A percentile compares a stretch with the other conserved stretches of the same genome.
These are phyloP conservation scores for Horisme vitalbata DNA, from an alignment of 2,888 invertebrate genomes.

Conservation along the genomic window DNA sequence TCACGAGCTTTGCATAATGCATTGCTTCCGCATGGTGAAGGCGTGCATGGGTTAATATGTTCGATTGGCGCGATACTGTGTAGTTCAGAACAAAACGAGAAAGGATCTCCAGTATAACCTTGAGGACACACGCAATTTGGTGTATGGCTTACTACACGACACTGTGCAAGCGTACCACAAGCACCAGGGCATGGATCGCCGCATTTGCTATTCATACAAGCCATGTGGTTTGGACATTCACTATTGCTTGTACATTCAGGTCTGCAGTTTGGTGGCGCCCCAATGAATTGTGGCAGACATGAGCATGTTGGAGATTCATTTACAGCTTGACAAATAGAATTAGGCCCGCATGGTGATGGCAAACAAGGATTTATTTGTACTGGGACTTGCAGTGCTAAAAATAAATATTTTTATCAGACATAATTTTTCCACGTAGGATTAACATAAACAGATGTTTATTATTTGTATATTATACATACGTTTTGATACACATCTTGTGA, in stretches of 20 bases:
- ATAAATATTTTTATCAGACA: slow-evolving; percentile 1
- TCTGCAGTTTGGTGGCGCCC: slow-evolving; percentile 87
- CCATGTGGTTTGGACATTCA: slow-evolving; percentile 86
- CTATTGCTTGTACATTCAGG: slow-evolving; percentile 89
- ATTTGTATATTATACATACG: slow-evolving; percentile 69
- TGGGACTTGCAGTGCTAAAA: slow-evolving; percentile 59
- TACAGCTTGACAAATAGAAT: slow-evolving; percentile 84
- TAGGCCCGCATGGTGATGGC: slow-evolving; percentile 87
- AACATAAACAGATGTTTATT: no score
- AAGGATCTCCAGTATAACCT: slow-evolving; percentile 89
- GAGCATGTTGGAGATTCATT: slow-evolving; percentile 87
- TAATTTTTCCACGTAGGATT: no score
- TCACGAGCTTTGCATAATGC: slow-evolving; percentile 87
- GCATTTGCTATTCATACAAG: slow-evolving; percentile 89
- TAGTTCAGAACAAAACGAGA: slow-evolving; percentile 82
- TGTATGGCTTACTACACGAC: slow-evolving; percentile 88
- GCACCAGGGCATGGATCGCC: slow-evolving; percentile 88
- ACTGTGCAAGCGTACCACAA: slow-evolving; percentile 87
- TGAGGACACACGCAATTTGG: slow-evolving; percentile 86
- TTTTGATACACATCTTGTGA: slow-evolving; percentile 85
- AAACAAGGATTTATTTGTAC: slow-evolving; percentile 83
- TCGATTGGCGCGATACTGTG: slow-evolving; percentile 59
- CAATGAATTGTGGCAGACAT: slow-evolving; percentile 86
- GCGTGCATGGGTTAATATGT: slow-evolving; percentile 83
- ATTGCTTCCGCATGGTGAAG: slow-evolving; percentile 89